Conservation (phyloP, 2,797 vertebrate species). For the Phyllotis vaccarum region DNA sequence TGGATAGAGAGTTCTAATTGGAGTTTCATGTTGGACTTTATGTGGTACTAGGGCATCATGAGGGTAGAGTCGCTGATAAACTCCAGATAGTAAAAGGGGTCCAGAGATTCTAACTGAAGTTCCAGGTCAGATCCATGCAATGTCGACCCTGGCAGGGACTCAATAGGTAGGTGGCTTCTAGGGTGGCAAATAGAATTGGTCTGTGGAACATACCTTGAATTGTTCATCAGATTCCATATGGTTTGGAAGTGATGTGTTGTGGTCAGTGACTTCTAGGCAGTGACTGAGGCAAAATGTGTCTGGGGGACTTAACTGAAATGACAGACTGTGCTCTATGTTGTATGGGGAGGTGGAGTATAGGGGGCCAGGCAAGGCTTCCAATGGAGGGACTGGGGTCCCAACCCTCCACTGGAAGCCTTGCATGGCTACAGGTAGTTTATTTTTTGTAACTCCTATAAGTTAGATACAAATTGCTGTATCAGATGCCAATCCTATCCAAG, state of each 20-base stretch:
- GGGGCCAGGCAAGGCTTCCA: too few species aligned
- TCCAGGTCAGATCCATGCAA: not conserved
- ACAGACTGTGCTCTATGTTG: not conserved
- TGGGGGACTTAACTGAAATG: not conserved
- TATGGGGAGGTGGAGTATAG: not conserved
- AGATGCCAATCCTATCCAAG: not conserved
- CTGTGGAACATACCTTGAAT: not conserved
- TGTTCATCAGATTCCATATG: not conserved
- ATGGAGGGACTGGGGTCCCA: too few species aligned
- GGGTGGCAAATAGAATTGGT: not conserved
- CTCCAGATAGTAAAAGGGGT: too few species aligned
- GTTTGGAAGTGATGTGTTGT: not conserved
- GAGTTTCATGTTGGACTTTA: not conserved
- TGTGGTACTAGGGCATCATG: not conserved
- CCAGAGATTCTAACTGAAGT: not conserved
- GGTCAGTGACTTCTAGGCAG: not conserved
- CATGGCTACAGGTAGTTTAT: too few species aligned
- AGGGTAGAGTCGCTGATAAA: not conserved
- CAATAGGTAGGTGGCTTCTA: not conserved
- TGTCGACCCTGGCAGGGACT: too few species aligned
- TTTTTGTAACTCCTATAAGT: too few species aligned
- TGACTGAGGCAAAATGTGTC: not conserved
- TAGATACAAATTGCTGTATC: not conserved
- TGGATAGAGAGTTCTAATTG: not conserved
- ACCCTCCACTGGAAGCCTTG: too few species aligned